Conservation (phyloP, 2,888 invertebrate genomes). For the Tanytarsus gracilentus region DNA sequence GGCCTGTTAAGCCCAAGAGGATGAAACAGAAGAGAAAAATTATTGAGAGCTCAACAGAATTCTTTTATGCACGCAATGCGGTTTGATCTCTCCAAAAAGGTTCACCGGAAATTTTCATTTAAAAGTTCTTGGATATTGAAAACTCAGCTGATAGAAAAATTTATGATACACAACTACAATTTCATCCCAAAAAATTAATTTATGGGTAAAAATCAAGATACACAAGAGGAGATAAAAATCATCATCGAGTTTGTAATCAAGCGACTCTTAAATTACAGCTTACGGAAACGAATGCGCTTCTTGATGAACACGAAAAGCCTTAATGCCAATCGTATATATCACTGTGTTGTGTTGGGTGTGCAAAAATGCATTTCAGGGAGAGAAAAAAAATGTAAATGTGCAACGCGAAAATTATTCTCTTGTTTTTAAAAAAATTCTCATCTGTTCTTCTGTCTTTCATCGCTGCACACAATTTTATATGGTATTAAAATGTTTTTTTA, state of each 20-base stretch:
- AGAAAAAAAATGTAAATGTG: conserved; percentile 18
- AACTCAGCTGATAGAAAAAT: too few relatives aligned
- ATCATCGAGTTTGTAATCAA: conserved; percentile 10
- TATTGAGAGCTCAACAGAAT: too few relatives aligned
- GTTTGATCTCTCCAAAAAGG: too few relatives aligned
- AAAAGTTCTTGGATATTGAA: too few relatives aligned
- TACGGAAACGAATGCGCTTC: conserved; percentile 14
- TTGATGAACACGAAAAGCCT: conserved; percentile 20
- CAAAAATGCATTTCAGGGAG: not conserved
- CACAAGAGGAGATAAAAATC: conserved; percentile 3
- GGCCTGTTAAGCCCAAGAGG: too few relatives aligned
- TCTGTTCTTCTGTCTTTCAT: not conserved
- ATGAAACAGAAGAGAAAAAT: too few relatives aligned
- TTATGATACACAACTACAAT: too few relatives aligned
- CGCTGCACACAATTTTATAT: conserved; percentile 9
- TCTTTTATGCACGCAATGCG: not conserved
- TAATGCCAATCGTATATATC: conserved; percentile 23
- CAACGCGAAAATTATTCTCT: conserved; percentile 7
- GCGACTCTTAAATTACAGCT: conserved; percentile 9
- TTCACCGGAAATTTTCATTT: too few relatives aligned
- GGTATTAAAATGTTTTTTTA: conserved; percentile 5
- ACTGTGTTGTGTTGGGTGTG: not conserved
- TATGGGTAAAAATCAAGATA: not conserved
- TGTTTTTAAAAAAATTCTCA: not conserved
- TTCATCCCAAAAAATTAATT: too few relatives aligned